Evolutionary conservation across 2,888 invertebrate species (phyloP).

Genomic region (Cistogaster globosa): DNA sequence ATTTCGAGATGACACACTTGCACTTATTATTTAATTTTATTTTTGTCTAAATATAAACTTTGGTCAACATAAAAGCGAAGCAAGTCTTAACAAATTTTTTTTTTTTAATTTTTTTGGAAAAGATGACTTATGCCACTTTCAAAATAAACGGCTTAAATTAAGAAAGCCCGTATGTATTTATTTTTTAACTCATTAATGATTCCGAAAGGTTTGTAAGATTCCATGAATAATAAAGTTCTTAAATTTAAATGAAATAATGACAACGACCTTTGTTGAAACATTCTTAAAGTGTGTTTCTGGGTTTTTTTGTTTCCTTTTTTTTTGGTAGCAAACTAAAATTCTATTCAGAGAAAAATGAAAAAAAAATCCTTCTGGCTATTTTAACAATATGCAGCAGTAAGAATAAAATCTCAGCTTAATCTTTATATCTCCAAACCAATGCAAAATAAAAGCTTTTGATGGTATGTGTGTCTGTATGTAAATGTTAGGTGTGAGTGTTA

Average conservation of each 20-base stretch:
- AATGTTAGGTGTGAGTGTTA: not conserved
- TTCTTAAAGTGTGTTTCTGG: slow-evolving; percentile 34
- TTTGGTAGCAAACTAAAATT: not conserved
- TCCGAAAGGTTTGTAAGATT: too few species aligned
- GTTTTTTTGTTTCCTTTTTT: not conserved
- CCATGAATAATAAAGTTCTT: too few species aligned
- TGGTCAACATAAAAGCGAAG: too few species aligned
- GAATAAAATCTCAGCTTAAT: slow-evolving; percentile 16
- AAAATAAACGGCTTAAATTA: too few species aligned
- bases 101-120: too few species aligned
- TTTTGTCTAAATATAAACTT: too few species aligned
- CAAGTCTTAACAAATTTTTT: too few species aligned
- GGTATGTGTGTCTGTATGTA: not conserved
- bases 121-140: too few species aligned
- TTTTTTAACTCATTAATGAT: too few species aligned
- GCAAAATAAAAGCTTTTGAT: slow-evolving; percentile 10
- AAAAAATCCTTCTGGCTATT: slow-evolving; percentile 46
- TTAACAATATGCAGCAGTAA: slow-evolving; percentile 14
- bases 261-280: slow-evolving; percentile 37
- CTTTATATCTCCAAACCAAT: slow-evolving; percentile 18
- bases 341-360: not conserved
- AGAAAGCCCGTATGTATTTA: too few species aligned
- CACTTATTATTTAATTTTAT: too few species aligned
- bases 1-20: too few species aligned
- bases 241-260: not conserved